A percentile compares a stretch with the other conserved stretches of the same genome.
Evolutionary conservation across 1,140 invertebrate species (phyloP).

Genomic region (Limonius californicus): DNA sequence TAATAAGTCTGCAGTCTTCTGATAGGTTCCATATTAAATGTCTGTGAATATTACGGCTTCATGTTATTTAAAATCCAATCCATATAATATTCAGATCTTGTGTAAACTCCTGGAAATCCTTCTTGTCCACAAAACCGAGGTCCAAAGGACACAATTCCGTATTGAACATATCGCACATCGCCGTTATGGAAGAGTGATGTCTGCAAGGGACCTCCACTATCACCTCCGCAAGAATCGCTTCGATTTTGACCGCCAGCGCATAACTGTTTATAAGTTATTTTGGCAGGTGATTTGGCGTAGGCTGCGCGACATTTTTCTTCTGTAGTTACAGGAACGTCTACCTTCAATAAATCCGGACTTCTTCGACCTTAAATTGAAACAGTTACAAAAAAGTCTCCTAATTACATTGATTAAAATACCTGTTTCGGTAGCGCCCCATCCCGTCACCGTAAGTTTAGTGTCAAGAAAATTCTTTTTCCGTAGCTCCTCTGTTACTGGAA

Average conservation of each 20-base stretch:
- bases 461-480: too few relatives aligned
- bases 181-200: constrained; percentile 16
- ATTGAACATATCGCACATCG: constrained; percentile 35
- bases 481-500: too few relatives aligned
- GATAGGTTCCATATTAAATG: too few relatives aligned
- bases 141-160: constrained; percentile 50
- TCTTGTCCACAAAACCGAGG: constrained; percentile 48
- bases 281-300: constrained; percentile 16
- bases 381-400: background rate
- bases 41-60: constrained; percentile 19
- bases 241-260: constrained; percentile 50
- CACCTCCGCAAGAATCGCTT: constrained; percentile 56
- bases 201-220: constrained; percentile 60
- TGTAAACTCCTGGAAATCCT: constrained; percentile 43
- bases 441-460: too few relatives aligned
- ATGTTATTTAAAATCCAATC: constrained; percentile 40
- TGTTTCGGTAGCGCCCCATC: constrained; percentile 52
- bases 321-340: constrained; percentile 19
- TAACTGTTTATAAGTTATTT: constrained; percentile 41
- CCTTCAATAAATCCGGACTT: constrained; percentile 23
- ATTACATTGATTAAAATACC: constrained; percentile 32
- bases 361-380: constrained; percentile 20
- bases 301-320: constrained; percentile 17
- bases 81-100: constrained; percentile 34
- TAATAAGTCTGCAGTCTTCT: too few relatives aligned